A percentile compares a stretch with the other conserved stretches of the same genome.
Conservation (phyloP, 2,888 invertebrate genomes). For the Acronicta leporina region DNA sequence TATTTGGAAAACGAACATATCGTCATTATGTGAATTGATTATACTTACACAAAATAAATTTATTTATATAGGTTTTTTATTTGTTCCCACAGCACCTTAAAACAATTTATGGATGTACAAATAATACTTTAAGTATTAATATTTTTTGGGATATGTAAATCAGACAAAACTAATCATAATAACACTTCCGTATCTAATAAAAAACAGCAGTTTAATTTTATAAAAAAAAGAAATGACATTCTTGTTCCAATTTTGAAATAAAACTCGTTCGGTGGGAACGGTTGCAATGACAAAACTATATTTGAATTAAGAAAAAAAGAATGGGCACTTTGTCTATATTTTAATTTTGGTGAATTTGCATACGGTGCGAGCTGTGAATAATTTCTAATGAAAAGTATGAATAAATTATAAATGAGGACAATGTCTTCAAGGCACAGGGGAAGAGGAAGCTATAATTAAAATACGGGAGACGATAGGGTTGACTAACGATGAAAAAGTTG, state of each 20-base stretch:
- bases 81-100: constrained; percentile 32
- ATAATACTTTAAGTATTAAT: constrained; percentile 17
- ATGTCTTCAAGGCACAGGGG: constrained; percentile 82
- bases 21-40: neutral
- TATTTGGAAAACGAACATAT: neutral
- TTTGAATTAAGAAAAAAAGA: constrained; percentile 63
- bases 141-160: constrained; percentile 33
- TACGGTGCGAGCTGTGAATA: constrained; percentile 72
- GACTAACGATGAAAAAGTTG: constrained; percentile 23
- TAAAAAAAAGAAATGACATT: constrained; percentile 56
- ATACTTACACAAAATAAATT: neutral
- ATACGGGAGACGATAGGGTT: constrained; percentile 73
- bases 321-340: constrained; percentile 77
- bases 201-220: constrained; percentile 57
- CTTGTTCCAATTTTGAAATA: constrained; percentile 56
- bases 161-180: constrained; percentile 43
- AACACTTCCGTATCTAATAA: constrained; percentile 40
- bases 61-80: constrained; percentile 1
- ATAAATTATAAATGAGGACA: constrained; percentile 82
- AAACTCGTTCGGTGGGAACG: constrained; percentile 80
- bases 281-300: constrained; percentile 75
- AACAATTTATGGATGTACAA: constrained; percentile 18
- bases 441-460: constrained; percentile 85
- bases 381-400: constrained; percentile 82
- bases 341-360: constrained; percentile 82